Percentiles rank a stretch among this genome's conserved stretches.
Conservation (phyloP, 2,888 invertebrate genomes). For the Petrolisthes cinctipes region DNA sequence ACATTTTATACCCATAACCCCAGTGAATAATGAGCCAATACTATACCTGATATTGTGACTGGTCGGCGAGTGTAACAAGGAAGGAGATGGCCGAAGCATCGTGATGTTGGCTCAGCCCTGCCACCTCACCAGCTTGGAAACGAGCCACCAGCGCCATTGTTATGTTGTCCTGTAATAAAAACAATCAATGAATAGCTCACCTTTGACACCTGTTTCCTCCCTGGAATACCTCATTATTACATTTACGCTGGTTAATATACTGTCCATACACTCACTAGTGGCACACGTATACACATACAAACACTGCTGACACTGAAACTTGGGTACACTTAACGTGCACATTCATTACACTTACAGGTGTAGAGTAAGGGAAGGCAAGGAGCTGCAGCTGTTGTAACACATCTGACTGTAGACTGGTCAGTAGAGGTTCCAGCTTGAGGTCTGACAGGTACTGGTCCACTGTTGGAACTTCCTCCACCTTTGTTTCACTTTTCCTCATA, state of each 20-base stretch:
- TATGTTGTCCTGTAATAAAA: constrained; percentile 4
- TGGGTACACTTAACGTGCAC: too few species aligned
- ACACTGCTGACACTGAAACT: too few species aligned
- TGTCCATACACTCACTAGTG: not conserved
- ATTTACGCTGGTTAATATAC: not conserved
- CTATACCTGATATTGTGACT: constrained; percentile 29
- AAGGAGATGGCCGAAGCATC: constrained; percentile 29
- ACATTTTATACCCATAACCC: not conserved
- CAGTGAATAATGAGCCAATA: not conserved
- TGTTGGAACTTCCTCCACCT: constrained; percentile 24
- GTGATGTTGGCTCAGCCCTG: constrained; percentile 38
- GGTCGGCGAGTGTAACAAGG: constrained; percentile 28
- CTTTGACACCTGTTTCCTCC: not conserved
- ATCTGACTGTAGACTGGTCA: not conserved
- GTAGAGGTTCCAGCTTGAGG: not conserved
- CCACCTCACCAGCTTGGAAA: constrained; percentile 34
- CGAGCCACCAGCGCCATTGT: constrained; percentile 25
- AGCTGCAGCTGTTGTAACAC: constrained; percentile 2
- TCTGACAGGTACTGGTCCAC: constrained; percentile 42
- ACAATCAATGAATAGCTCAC: not conserved
- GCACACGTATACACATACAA: too few species aligned
- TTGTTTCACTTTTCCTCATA: constrained; percentile 1
- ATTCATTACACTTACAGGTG: constrained; percentile 1
- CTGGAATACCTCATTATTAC: not conserved
- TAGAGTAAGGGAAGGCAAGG: constrained; percentile 19